Base-by-base conservation (phyloP, 2,113 vertebrate species). In the Blennius ocellaris region DNA sequence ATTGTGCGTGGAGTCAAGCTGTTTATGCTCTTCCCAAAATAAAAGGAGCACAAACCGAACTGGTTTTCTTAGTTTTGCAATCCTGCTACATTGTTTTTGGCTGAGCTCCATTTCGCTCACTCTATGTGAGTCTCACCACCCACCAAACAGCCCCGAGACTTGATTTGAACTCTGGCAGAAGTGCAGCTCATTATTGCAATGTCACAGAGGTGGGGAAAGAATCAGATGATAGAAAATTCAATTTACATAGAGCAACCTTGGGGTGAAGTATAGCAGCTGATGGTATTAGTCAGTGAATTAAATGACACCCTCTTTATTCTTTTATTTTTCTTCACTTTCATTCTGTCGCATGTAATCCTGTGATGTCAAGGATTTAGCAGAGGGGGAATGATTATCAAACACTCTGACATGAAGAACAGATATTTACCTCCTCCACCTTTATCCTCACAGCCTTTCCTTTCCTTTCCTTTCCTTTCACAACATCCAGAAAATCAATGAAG, bases 191-290 rank as follows among this genome's bases (percentile, higher is more conserved):
- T 88, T 83, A 83, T 41, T 56, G 75, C 64, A 67, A 52, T 73
- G 76, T 73, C 85, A 76, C 60, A 21, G 57, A 76, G 77, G 77
- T 66, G 68, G 55, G 61, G 52, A 62, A 47, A 49, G 68, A 82
- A 73, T 81, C 62, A 59, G 75, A 83, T 82, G 74, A 85, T 51
- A 80, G 16, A 48, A 81, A 78, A 75, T 88, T 49, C n/a, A 80
- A 89, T 86, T 87, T 84, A 83, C 76, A 86, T 80, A 69, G 72
- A 63, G 68, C 21, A 74, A 76, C 83, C 78, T 80, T 3, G 52
- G 60, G 71, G 83, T 69, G 64, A 85, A 83, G 79, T 45, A 10
- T 50, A 69, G 64, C 68, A 72, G 73, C 62, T 59, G 73, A 76
- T 63, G 59, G 59, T 51, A 55, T 74, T 74, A 85, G 60, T 75